Evolutionary conservation across 2,113 vertebrate genomes (phyloP).

Genomic region (Willisornis vidua): DNA sequence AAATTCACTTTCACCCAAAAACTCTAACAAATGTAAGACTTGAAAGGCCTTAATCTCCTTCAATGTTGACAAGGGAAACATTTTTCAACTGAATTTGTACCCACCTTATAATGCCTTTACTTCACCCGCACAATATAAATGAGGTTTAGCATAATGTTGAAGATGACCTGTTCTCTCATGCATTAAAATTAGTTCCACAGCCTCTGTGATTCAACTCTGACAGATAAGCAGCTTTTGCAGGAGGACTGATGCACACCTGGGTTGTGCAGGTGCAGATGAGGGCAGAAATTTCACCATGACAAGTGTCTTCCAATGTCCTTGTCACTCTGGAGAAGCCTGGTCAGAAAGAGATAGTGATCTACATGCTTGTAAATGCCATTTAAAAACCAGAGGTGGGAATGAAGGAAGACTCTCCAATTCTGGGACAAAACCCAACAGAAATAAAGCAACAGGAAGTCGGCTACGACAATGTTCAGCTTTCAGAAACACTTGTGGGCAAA

Average conservation of each 20-base stretch:
- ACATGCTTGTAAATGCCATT: background rate
- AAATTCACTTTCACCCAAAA: background rate
- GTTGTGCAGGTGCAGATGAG: background rate
- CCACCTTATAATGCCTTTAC: background rate
- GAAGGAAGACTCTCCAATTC: slow-evolving; percentile 49
- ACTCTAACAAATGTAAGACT: background rate
- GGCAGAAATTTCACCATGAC: background rate
- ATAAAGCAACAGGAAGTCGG: background rate
- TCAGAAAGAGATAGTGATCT: slow-evolving; percentile 5
- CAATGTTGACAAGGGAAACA: background rate
- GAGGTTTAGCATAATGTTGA: background rate
- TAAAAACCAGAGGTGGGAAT: slow-evolving; percentile 56
- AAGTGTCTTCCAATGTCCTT: background rate
- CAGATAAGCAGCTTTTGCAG: background rate
- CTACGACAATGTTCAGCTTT: background rate
- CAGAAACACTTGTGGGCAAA: background rate
- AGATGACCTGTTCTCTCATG: background rate
- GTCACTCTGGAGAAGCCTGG: slow-evolving; percentile 13
- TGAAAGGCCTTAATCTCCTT: background rate
- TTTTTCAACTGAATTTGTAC: background rate
- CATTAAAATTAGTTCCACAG: background rate
- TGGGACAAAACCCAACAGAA: background rate
- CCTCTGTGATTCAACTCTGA: background rate
- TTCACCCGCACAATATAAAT: background rate
- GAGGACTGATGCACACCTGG: background rate